Conservation (phyloP, 2,113 vertebrate species). For the Narcine bancroftii region DNA sequence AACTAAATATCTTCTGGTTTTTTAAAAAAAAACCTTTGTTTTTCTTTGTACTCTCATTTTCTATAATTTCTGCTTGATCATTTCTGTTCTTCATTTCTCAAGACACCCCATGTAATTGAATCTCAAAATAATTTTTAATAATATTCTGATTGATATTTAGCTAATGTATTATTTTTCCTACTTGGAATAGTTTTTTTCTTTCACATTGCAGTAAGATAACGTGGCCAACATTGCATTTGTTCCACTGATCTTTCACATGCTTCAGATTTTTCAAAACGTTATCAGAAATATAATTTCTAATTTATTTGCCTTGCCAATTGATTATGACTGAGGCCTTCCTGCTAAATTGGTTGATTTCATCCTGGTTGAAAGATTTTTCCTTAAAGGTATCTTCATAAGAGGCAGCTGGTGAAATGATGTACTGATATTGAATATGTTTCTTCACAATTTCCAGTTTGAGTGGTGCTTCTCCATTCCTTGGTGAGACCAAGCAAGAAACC, state of each 20-base stretch:
- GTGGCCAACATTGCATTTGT: too few species aligned
- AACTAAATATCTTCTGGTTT: too few species aligned
- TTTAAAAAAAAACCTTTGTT: too few species aligned
- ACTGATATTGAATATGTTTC: background rate
- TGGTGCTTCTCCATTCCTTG: constrained; percentile 86
- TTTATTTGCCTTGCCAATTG: background rate
- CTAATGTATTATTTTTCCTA: too few species aligned
- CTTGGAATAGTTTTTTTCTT: too few species aligned
- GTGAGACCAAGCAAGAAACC: constrained; percentile 93
- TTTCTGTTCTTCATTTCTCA: too few species aligned
- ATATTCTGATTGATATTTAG: too few species aligned
- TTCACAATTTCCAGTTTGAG: constrained; percentile 63
- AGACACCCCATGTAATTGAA: too few species aligned
- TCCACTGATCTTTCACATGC: background rate
- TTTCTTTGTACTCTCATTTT: too few species aligned
- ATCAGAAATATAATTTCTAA: background rate
- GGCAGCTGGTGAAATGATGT: background rate
- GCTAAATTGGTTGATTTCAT: background rate
- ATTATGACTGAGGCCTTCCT: background rate
- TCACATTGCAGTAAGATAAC: too few species aligned
- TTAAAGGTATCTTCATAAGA: background rate
- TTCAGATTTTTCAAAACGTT: background rate
- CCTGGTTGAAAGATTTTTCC: background rate
- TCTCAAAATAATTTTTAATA: too few species aligned
- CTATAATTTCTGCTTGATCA: too few species aligned